Evolutionary conservation across 2,888 invertebrate genomes (phyloP).

Genomic region (Netelia inedita): DNA sequence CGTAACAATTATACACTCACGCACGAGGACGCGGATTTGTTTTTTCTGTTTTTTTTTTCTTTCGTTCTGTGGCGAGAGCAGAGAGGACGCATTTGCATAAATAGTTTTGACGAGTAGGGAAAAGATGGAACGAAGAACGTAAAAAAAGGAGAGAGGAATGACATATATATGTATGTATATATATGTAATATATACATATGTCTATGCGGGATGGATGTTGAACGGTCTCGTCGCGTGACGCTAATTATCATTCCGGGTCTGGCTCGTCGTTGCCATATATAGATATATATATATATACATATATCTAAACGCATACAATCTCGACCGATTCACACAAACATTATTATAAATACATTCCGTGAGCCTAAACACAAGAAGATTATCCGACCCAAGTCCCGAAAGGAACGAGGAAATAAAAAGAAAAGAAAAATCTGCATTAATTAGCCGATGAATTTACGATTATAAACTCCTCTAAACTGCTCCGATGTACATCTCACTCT

Average conservation of each 20-base stretch:
- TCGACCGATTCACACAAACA: slow-evolving; percentile 52
- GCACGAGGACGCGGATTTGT: too few species aligned
- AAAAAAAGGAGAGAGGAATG: slow-evolving; percentile 35
- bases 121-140: slow-evolving; percentile 23
- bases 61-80: background rate
- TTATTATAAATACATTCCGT: slow-evolving; percentile 61
- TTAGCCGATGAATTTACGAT: slow-evolving; percentile 63
- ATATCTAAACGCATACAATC: slow-evolving; percentile 10
- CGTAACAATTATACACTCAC: too few species aligned
- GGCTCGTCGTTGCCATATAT: slow-evolving; percentile 52
- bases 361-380: slow-evolving; percentile 61
- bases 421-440: slow-evolving; percentile 55
- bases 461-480: slow-evolving; percentile 48
- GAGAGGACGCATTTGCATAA: slow-evolving; percentile 65
- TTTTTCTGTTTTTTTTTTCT: too few species aligned
- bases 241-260: slow-evolving; percentile 74
- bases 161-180: slow-evolving; percentile 13
- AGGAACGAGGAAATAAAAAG: slow-evolving; percentile 21
- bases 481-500: slow-evolving; percentile 50
- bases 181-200: background rate
- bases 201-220: slow-evolving; percentile 63
- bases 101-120: slow-evolving; percentile 63
- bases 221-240: slow-evolving; percentile 72
- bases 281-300: slow-evolving; percentile 19
- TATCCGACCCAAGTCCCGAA: slow-evolving; percentile 41